phyloP scores from a whole-genome alignment of 2,113 vertebrate genomes.

The Hirundichthys speculiger region DNA sequence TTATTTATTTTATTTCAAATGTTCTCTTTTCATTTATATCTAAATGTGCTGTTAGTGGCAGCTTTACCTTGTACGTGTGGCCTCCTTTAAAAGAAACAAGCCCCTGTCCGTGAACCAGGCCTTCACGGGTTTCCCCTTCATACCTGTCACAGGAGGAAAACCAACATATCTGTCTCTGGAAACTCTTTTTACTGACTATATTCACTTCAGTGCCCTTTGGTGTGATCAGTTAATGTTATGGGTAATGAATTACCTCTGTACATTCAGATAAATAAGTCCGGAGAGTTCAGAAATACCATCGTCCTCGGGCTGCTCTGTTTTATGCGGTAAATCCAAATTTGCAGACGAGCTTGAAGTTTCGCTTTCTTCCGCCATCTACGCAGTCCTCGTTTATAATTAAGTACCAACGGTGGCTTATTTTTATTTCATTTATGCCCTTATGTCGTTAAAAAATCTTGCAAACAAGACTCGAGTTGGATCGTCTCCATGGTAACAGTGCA shows the following conservation, averaged over 20 bases:
- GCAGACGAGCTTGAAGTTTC: no score
- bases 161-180: no score
- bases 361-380: background rate
- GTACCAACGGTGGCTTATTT: no score
- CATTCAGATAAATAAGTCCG: slow-evolving; percentile 67
- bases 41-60: no score
- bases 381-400: background rate
- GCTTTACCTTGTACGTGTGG: slow-evolving; percentile 80
- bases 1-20: background rate
- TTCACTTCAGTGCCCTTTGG: background rate
- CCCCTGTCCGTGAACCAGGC: slow-evolving; percentile 85
- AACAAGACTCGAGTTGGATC: background rate
- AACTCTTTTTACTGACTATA: no score
- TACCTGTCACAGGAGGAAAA: slow-evolving; percentile 74
- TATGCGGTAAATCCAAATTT: no score
- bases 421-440: background rate
- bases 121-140: slow-evolving; percentile 81
- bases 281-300: slow-evolving; percentile 53
- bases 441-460: slow-evolving; percentile 15
- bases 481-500: slow-evolving; percentile 46
- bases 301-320: background rate
- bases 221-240: no score
- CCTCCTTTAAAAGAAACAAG: slow-evolving; percentile 85
- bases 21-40: no score
- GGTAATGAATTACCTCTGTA: slow-evolving; percentile 79